Evolutionary conservation across 2,888 invertebrate genomes (phyloP).

Genomic region (Aphidoletes aphidimyza): DNA sequence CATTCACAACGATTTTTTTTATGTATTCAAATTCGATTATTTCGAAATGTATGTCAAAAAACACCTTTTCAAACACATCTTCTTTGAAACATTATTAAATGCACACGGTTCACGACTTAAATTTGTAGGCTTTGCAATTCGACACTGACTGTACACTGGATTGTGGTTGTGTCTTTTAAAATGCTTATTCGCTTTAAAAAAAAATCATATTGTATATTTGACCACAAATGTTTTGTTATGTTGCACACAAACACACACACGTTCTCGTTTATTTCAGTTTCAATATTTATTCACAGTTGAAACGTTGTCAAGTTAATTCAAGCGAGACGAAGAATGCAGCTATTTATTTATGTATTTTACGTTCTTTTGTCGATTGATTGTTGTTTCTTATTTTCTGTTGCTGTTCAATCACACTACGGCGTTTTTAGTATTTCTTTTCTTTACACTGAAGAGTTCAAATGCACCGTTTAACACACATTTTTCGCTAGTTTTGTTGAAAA

Average conservation of each 20-base stretch:
- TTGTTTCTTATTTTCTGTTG: background rate
- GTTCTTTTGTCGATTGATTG: background rate
- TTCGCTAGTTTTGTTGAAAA: background rate
- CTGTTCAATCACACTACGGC: background rate
- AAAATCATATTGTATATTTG: slow-evolving; percentile 13
- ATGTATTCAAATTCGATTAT: background rate
- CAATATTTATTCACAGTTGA: background rate
- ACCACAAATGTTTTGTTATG: background rate
- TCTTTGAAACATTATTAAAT: background rate
- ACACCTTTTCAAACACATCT: slow-evolving; percentile 28
- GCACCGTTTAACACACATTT: too few relatives aligned
- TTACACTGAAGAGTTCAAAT: background rate
- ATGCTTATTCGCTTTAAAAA: slow-evolving; percentile 1
- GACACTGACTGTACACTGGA: background rate
- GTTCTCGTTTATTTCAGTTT: too few relatives aligned
- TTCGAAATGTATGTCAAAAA: background rate
- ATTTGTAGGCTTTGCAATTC: too few relatives aligned
- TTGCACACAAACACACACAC: too few relatives aligned
- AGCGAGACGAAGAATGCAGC: slow-evolving; percentile 42
- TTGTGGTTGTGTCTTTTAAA: background rate
- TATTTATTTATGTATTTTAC: slow-evolving; percentile 44
- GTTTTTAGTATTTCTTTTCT: background rate
- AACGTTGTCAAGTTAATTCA: slow-evolving; percentile 10
- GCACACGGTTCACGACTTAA: background rate
- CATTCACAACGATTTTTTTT: too few relatives aligned